phyloP scores from a whole-genome alignment of 2,888 invertebrate genomes.

The Salpingus planirostris region DNA sequence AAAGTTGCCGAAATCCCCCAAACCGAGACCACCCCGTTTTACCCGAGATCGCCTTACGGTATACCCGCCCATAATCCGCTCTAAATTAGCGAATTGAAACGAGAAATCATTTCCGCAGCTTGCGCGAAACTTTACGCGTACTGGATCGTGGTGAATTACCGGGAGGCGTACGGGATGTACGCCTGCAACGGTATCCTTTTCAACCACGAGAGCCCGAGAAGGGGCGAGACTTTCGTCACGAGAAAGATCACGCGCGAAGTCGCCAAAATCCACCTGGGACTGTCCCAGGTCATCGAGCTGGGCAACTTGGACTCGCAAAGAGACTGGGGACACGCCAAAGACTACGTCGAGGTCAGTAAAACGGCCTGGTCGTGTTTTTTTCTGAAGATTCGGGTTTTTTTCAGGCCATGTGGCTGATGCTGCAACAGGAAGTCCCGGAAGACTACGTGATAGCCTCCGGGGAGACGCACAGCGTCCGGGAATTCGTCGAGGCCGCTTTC shows the following conservation, averaged over 20 bases:
- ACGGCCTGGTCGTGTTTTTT: neutral
- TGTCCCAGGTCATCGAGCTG: slow-evolving; percentile 76
- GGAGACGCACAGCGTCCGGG: slow-evolving; percentile 86
- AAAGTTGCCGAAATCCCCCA: slow-evolving; percentile 90
- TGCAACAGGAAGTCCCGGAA: slow-evolving; percentile 83
- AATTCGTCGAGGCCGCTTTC: slow-evolving; percentile 93
- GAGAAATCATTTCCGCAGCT: too few species aligned
- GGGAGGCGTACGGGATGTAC: slow-evolving; percentile 92
- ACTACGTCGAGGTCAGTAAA: slow-evolving; percentile 76
- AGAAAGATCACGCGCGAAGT: slow-evolving; percentile 96
- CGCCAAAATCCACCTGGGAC: slow-evolving; percentile 87
- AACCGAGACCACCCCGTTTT: slow-evolving; percentile 90
- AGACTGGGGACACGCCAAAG: slow-evolving; percentile 97
- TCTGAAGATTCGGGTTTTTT: slow-evolving; percentile 9
- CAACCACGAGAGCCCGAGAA: slow-evolving; percentile 91
- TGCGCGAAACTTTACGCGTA: slow-evolving; percentile 93
- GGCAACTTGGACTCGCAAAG: slow-evolving; percentile 92
- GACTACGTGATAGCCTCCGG: slow-evolving; percentile 98
- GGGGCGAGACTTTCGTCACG: slow-evolving; percentile 98
- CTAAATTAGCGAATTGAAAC: too few species aligned
- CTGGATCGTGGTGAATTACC: slow-evolving; percentile 93
- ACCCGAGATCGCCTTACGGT: slow-evolving; percentile 96
- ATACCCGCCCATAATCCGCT: neutral
- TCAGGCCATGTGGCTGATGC: slow-evolving; percentile 99
- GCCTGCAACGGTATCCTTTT: slow-evolving; percentile 94